Percentiles rank a stretch among this genome's conserved stretches.
Evolutionary conservation across 2,113 vertebrate genomes (phyloP).

Genomic region (Acrocephalus arundinaceus): DNA sequence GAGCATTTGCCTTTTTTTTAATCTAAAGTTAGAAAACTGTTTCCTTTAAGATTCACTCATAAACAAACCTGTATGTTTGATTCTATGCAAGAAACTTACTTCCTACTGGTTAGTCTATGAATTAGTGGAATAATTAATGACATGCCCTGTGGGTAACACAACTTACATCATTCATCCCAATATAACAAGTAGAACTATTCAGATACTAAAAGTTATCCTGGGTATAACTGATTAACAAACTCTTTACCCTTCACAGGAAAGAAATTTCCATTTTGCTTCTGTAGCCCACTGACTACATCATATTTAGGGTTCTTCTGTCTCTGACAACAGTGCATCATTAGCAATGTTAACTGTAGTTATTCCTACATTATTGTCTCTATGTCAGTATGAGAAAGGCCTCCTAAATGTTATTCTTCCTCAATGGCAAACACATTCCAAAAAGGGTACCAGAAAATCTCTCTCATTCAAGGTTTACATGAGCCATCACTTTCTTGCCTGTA

Average conservation of each 20-base stretch:
- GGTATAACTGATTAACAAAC: not conserved
- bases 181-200: not conserved
- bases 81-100: not conserved
- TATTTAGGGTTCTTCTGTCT: not conserved
- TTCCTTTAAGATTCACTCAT: not conserved
- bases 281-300: not conserved
- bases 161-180: not conserved
- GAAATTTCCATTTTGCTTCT: not conserved
- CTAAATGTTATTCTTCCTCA: not conserved
- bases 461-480: not conserved
- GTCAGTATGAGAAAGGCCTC: not conserved
- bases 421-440: not conserved
- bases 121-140: constrained; percentile 15
- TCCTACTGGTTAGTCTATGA: not conserved
- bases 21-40: not conserved
- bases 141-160: not conserved
- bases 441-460: not conserved
- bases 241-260: not conserved
- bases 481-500: not conserved
- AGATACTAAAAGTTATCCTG: not conserved
- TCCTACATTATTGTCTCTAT: not conserved
- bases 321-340: not conserved
- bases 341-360: not conserved
- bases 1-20: rapidly evolving
- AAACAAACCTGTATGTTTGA: not conserved